Conservation (phyloP, 2,888 invertebrate species). For the Drosophila pegasa region DNA sequence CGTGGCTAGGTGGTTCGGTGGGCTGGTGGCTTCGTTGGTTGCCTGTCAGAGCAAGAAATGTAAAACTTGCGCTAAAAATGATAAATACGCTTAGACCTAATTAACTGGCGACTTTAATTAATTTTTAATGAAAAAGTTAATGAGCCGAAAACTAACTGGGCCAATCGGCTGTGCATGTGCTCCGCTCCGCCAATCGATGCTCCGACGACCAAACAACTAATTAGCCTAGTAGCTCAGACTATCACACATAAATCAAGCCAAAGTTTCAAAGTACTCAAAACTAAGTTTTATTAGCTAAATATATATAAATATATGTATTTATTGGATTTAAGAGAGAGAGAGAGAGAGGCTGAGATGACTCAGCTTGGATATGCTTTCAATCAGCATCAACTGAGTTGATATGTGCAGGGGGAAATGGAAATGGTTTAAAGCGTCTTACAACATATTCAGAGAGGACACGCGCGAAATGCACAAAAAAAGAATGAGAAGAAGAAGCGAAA, state of each 20-base stretch:
- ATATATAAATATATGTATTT: background rate
- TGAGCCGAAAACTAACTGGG: conserved; percentile 74
- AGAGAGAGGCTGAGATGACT: background rate
- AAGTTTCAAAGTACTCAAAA: conserved; percentile 2
- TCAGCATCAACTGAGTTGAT: background rate
- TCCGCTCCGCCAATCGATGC: conserved; percentile 32
- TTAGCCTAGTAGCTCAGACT: background rate
- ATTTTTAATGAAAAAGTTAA: conserved; percentile 81
- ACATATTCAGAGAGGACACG: background rate
- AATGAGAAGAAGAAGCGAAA: too few species aligned
- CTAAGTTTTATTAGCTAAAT: conserved; percentile 2
- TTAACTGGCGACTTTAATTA: conserved; percentile 81
- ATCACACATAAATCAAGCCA: background rate
- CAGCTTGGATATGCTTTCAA: background rate
- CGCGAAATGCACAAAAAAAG: conserved; percentile 8
- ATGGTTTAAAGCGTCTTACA: background rate
- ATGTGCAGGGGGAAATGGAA: background rate
- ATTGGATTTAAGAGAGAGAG: background rate
- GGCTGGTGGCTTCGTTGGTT: conserved; percentile 30
- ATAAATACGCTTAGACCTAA: conserved; percentile 81
- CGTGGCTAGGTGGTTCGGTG: conserved; percentile 2
- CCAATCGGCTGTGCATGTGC: conserved; percentile 44
- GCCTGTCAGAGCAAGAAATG: conserved; percentile 76
- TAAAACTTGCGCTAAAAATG: conserved; percentile 78
- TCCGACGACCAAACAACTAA: conserved; percentile 3